These are phyloP conservation scores for Callocephalon fimbriatum DNA, from an alignment of 2,113 vertebrate genomes.

Conservation along the genomic window DNA sequence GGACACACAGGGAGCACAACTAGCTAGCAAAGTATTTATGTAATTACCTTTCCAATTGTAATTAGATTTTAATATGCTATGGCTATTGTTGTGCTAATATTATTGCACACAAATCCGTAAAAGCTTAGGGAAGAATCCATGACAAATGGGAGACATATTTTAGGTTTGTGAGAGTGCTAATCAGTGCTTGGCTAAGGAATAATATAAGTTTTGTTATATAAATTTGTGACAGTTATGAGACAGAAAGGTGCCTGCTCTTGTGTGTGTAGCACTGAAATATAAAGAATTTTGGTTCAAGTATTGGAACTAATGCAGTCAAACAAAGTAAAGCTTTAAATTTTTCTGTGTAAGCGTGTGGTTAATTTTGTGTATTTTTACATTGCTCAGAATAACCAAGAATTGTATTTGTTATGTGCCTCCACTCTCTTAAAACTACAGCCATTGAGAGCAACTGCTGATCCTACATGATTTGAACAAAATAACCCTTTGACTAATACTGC, in stretches of 20 bases:
- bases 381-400: conserved; percentile 47
- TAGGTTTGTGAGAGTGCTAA: conserved; percentile 48
- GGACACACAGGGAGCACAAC: not conserved
- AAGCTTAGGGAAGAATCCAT: not conserved
- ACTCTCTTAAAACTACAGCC: conserved; percentile 11
- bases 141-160: not conserved
- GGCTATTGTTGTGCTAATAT: not conserved
- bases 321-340: conserved; percentile 42
- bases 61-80: conserved; percentile 1
- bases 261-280: conserved; percentile 43
- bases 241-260: conserved; percentile 29
- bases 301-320: conserved; percentile 36
- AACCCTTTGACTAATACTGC: not conserved
- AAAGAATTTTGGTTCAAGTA: conserved; percentile 38
- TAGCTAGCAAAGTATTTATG: conserved; percentile 36
- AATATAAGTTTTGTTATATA: not conserved
- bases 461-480: not conserved
- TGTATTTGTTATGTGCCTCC: not conserved
- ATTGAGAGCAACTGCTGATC: not conserved
- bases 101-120: not conserved
- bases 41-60: conserved; percentile 23
- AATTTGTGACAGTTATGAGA: conserved; percentile 50
- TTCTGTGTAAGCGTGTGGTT: conserved; percentile 30
- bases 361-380: conserved; percentile 40
- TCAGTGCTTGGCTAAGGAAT: conserved; percentile 22